Conservation (phyloP, 1,140 invertebrate genomes). For the Ips typographus region DNA sequence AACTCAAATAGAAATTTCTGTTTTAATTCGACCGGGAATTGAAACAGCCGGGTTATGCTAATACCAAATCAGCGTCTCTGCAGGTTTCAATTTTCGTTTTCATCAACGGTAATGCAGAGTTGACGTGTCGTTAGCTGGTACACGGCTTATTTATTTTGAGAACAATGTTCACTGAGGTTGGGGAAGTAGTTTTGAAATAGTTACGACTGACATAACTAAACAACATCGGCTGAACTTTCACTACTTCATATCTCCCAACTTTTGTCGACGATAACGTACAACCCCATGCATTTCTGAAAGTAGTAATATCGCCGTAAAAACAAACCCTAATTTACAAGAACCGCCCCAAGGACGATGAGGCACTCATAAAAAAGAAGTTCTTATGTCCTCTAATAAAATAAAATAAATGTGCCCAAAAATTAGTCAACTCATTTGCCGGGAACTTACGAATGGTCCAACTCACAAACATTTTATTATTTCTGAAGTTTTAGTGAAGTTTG, state of each 20-base stretch:
- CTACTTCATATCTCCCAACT: too few relatives aligned
- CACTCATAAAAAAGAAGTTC: constrained; percentile 10
- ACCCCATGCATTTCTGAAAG: too few relatives aligned
- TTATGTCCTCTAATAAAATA: constrained; percentile 11
- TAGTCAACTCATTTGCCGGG: constrained; percentile 19
- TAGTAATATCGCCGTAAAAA: too few relatives aligned
- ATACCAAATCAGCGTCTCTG: constrained; percentile 15
- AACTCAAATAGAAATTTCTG: constrained; percentile 18
- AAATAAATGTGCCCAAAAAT: constrained; percentile 13
- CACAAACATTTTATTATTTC: constrained; percentile 14
- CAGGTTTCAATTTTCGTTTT: constrained; percentile 24
- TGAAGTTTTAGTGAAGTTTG: constrained; percentile 3
- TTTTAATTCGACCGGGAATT: constrained; percentile 17
- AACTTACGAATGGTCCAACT: background rate
- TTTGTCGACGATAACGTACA: too few relatives aligned
- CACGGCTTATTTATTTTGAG: constrained; percentile 11
- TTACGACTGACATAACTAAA: too few relatives aligned
- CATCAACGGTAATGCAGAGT: constrained; percentile 2
- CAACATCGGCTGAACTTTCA: too few relatives aligned
- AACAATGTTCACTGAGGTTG: background rate
- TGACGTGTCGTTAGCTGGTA: constrained; percentile 8
- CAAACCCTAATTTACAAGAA: too few relatives aligned
- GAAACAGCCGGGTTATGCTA: constrained; percentile 21
- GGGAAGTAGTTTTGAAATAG: too few relatives aligned
- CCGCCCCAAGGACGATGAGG: too few relatives aligned